Evolutionary conservation across 2,797 vertebrate species (phyloP).

Genomic region (Halcyon chelicuti): DNA sequence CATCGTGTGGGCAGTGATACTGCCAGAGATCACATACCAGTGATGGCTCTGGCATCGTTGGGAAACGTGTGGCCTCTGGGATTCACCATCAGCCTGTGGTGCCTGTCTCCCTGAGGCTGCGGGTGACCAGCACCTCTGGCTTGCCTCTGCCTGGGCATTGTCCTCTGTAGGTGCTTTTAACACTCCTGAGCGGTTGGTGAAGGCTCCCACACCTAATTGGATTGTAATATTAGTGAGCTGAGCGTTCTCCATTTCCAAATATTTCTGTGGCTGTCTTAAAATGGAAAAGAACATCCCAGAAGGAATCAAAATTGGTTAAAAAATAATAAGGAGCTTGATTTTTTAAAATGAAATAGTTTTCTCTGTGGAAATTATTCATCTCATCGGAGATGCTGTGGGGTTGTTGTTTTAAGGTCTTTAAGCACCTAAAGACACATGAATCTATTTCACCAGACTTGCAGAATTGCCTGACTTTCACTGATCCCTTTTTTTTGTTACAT

Average conservation of each 20-base stretch:
- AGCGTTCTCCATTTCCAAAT: neutral
- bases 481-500: neutral
- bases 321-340: neutral
- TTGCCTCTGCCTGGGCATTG: neutral
- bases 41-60: rapidly evolving
- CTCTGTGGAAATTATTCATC: neutral
- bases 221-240: neutral
- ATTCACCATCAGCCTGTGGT: neutral
- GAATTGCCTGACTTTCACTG: rapidly evolving
- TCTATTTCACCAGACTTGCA: neutral
- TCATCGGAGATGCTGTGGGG: neutral
- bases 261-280: neutral
- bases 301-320: neutral
- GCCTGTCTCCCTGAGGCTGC: neutral
- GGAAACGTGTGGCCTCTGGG: neutral
- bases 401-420: neutral
- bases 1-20: rapidly evolving
- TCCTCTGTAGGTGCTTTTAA: neutral
- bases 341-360: neutral
- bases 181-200: neutral
- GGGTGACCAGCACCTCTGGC: rapidly evolving
- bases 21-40: rapidly evolving
- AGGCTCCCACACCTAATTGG: neutral
- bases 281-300: neutral
- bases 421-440: rapidly evolving